Evolutionary conservation across 1,140 invertebrate genomes (phyloP).

Genomic region (Bursaphelenchus mucronatus): DNA sequence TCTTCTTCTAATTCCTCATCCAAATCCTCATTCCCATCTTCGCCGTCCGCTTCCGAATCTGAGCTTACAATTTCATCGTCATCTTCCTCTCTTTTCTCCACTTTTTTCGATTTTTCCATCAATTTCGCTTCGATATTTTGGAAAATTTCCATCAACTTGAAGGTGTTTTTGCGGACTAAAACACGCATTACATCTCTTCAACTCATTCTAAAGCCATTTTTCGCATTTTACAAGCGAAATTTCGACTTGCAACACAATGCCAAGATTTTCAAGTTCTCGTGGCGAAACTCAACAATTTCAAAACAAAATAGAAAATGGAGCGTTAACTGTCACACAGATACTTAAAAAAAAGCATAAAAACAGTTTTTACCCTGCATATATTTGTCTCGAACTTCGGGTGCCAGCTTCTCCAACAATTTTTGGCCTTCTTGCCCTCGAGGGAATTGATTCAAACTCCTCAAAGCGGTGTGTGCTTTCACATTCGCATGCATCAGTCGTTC

Average conservation of each 20-base stretch:
- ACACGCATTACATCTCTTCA: neutral
- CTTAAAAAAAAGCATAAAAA: neutral
- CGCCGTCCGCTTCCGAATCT: slow-evolving; percentile 12
- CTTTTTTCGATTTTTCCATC: slow-evolving; percentile 5
- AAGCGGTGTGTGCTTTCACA: slow-evolving; percentile 14
- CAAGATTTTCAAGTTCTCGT: too few relatives aligned
- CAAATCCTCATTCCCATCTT: slow-evolving; percentile 1
- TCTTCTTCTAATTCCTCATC: slow-evolving; percentile 14
- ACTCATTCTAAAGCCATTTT: too few relatives aligned
- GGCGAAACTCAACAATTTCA: too few relatives aligned
- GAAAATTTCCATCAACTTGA: slow-evolving; percentile 5
- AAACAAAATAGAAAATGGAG: too few relatives aligned
- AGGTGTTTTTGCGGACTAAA: slow-evolving; percentile 1
- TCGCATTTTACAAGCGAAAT: too few relatives aligned
- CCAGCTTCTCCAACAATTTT: neutral
- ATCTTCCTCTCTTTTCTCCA: slow-evolving; percentile 1
- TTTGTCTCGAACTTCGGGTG: neutral
- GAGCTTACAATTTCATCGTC: slow-evolving; percentile 26
- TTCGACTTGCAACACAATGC: too few relatives aligned
- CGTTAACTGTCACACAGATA: too few relatives aligned
- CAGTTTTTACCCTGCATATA: slow-evolving; percentile 4
- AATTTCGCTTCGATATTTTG: slow-evolving; percentile 2
- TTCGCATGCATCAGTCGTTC: slow-evolving; percentile 16
- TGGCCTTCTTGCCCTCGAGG: slow-evolving; percentile 13
- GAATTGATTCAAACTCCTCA: slow-evolving; percentile 21